Evolutionary conservation across 2,797 vertebrate species (phyloP).

Genomic region (Syngnathus rostellatus): DNA sequence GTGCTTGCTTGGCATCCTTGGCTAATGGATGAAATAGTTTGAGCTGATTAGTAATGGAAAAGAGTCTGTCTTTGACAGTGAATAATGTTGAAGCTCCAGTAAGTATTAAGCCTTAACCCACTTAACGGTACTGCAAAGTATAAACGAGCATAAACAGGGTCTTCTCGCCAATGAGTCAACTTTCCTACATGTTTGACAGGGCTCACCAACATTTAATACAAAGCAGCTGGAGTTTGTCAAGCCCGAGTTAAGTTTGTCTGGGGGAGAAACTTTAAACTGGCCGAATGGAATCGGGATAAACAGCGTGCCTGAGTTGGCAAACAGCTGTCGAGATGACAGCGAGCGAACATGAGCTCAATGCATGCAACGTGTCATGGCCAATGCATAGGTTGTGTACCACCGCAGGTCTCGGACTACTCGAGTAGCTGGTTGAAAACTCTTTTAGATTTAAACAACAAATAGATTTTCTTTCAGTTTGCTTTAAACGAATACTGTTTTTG

Average conservation of each 20-base stretch:
- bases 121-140: background rate
- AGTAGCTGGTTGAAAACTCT: background rate
- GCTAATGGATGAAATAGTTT: background rate
- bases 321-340: slow-evolving; percentile 30
- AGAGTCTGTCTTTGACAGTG: background rate
- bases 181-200: background rate
- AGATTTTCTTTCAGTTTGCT: background rate
- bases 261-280: slow-evolving; percentile 26
- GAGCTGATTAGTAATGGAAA: background rate
- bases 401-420: background rate
- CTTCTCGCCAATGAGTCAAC: background rate
- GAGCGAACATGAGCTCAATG: slow-evolving; percentile 11
- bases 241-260: slow-evolving; percentile 9
- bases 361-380: slow-evolving; percentile 1
- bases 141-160: background rate
- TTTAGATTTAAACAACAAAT: background rate
- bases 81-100: background rate
- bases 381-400: background rate
- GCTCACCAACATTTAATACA: slow-evolving; percentile 3
- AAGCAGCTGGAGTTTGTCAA: slow-evolving; percentile 28
- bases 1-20: background rate
- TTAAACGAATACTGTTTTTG: no score
- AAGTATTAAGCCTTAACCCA: background rate
- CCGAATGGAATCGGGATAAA: slow-evolving; percentile 31
- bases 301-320: slow-evolving; percentile 8